phyloP scores from a whole-genome alignment of 92 coral and sea anemone genomes.

The Epizoanthus illoricatus region DNA sequence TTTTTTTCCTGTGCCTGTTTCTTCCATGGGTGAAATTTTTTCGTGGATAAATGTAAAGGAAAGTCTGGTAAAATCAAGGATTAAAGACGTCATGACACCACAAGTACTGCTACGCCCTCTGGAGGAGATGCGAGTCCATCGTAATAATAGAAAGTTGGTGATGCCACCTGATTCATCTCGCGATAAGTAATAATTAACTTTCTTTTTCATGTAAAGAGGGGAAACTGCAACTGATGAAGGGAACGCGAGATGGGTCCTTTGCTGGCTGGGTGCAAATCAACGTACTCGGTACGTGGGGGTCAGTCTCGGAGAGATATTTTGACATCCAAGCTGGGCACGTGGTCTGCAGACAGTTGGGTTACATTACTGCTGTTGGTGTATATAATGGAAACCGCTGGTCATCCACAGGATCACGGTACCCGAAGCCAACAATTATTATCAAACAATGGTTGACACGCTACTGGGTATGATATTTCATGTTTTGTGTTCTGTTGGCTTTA shows the following conservation, averaged over 20 bases:
- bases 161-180: background rate
- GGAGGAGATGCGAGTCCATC: too few relatives aligned
- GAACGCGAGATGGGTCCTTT: background rate
- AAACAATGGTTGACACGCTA: background rate
- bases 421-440: background rate
- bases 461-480: background rate
- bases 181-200: background rate
- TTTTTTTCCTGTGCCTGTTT: too few relatives aligned
- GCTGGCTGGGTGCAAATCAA: constrained; percentile 8
- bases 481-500: too few relatives aligned
- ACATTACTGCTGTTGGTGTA: background rate
- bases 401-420: too few relatives aligned
- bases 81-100: too few relatives aligned
- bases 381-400: constrained; percentile 29
- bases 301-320: background rate
- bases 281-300: background rate
- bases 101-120: too few relatives aligned
- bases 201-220: background rate
- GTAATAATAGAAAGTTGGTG: background rate
- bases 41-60: too few relatives aligned
- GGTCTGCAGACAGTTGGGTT: constrained; percentile 15
- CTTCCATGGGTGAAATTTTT: too few relatives aligned
- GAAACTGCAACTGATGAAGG: constrained; percentile 1
- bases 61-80: too few relatives aligned
- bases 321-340: constrained; percentile 22